Evolutionary conservation across 2,797 vertebrate species (phyloP).

Genomic region (Glyptemys insculpta): DNA sequence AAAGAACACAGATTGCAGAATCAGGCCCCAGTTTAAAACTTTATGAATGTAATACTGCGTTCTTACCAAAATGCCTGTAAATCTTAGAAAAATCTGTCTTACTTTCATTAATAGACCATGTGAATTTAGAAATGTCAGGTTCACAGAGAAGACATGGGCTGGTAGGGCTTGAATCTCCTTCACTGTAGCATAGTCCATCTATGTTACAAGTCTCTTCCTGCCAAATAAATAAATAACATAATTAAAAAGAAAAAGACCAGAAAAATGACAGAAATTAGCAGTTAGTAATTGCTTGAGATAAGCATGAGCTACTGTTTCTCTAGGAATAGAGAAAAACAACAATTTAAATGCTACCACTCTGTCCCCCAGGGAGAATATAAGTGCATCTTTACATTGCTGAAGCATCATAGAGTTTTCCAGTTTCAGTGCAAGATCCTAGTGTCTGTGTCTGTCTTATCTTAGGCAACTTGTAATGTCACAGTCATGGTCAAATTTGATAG

Average conservation of each 20-base stretch:
- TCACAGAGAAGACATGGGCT: slow-evolving; percentile 88
- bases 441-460: background rate
- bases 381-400: background rate
- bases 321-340: background rate
- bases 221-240: background rate
- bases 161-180: slow-evolving; percentile 84
- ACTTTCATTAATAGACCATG: slow-evolving; percentile 89
- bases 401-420: background rate
- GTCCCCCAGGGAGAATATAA: background rate
- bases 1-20: rapidly evolving
- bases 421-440: background rate
- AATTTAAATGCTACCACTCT: background rate
- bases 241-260: background rate
- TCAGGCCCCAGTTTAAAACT: background rate
- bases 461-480: background rate
- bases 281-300: background rate
- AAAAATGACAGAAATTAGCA: slow-evolving; percentile 5
- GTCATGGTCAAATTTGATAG: background rate
- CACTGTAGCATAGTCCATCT: slow-evolving; percentile 87
- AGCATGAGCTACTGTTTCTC: background rate
- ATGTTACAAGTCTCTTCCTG: slow-evolving; percentile 88
- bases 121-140: slow-evolving; percentile 82
- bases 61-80: background rate
- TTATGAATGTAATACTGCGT: background rate
- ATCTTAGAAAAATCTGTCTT: slow-evolving; percentile 48